phyloP scores from a whole-genome alignment of 1,140 invertebrate species.

The Diplogasteroides magnus region DNA sequence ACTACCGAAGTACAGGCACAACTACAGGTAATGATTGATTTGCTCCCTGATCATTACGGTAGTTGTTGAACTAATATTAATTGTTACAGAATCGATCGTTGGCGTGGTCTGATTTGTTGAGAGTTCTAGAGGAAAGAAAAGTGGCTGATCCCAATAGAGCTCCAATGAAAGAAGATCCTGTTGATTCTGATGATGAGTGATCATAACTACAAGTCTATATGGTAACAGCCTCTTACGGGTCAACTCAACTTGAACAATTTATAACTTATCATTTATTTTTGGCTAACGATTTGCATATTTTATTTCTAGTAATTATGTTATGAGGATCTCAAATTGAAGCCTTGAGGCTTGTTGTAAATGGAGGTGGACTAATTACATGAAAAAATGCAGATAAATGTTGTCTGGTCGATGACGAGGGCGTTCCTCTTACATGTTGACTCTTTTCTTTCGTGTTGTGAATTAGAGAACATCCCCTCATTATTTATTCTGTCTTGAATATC shows the following conservation, averaged over 20 bases:
- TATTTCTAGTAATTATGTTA: too few relatives aligned
- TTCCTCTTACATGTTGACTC: too few relatives aligned
- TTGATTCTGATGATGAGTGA: slow-evolving; percentile 31
- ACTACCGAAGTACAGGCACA: slow-evolving; percentile 29
- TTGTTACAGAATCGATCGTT: neutral
- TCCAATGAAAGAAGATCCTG: slow-evolving; percentile 4
- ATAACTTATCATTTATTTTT: neutral
- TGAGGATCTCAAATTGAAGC: too few relatives aligned
- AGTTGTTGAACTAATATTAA: neutral
- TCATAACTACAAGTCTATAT: neutral
- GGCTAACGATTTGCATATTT: too few relatives aligned
- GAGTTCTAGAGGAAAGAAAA: neutral
- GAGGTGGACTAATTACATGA: too few relatives aligned
- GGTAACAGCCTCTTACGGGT: neutral
- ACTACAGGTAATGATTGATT: slow-evolving; percentile 15
- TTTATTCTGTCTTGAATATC: too few relatives aligned
- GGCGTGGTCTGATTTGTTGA: neutral
- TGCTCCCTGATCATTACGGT: neutral
- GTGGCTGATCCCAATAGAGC: neutral
- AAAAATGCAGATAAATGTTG: too few relatives aligned
- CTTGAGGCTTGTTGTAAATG: too few relatives aligned
- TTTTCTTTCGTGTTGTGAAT: too few relatives aligned
- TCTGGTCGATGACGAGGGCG: too few relatives aligned
- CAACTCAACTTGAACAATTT: neutral
- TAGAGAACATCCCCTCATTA: too few relatives aligned